Evolutionary conservation across 2,113 vertebrate species (phyloP).

Genomic region (Mormoops blainvillei): DNA sequence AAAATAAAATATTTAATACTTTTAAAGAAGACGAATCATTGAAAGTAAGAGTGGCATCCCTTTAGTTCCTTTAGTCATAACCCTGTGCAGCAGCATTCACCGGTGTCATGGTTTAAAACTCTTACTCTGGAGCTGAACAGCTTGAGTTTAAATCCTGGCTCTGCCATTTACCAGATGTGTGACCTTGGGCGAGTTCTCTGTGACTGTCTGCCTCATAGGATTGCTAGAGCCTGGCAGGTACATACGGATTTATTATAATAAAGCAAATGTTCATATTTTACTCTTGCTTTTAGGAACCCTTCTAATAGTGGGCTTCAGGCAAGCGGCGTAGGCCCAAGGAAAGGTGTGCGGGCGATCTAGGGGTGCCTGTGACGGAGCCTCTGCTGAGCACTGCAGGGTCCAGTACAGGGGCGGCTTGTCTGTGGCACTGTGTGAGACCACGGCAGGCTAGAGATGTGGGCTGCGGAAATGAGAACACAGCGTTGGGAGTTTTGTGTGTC

Average conservation of each 20-base stretch:
- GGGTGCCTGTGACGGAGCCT: not conserved
- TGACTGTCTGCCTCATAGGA: not conserved
- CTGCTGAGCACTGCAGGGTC: not conserved
- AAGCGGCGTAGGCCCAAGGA: not conserved
- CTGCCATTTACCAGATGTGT: not conserved
- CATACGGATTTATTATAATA: not conserved
- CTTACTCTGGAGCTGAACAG: not conserved
- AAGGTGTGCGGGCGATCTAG: too few relatives aligned
- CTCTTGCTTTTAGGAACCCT: not conserved
- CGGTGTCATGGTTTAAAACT: not conserved
- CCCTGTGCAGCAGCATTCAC: not conserved
- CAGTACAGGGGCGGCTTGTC: not conserved
- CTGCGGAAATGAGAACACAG: not conserved
- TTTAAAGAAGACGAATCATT: not conserved
- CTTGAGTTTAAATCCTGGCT: not conserved
- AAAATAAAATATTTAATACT: not conserved
- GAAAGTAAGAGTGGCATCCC: not conserved
- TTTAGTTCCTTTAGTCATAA: not conserved
- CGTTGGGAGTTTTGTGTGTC: rapidly evolving
- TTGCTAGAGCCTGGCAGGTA: not conserved
- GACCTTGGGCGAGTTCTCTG: not conserved
- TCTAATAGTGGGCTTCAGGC: not conserved
- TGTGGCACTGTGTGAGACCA: not conserved
- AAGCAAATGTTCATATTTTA: not conserved
- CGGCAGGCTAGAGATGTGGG: not conserved